Conservation (phyloP, 2,888 invertebrate genomes). For the Pantelozetes paolii region DNA sequence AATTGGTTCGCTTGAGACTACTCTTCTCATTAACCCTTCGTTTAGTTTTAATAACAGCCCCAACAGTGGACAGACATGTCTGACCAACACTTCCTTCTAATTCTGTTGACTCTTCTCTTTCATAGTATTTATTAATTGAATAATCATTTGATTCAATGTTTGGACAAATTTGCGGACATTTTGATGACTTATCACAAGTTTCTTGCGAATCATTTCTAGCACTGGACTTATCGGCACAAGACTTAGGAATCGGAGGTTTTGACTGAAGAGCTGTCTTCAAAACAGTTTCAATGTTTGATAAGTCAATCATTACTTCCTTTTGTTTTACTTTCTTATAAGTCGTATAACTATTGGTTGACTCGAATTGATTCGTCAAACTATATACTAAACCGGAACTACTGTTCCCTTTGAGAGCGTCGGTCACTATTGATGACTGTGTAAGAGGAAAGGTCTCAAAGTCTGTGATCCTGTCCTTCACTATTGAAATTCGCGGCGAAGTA, state of each 20-base stretch:
- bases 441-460: slow-evolving; percentile 23
- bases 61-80: slow-evolving; percentile 49
- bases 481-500: not conserved
- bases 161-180: not conserved
- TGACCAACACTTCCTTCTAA: not conserved
- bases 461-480: slow-evolving; percentile 13
- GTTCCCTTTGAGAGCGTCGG: slow-evolving; percentile 38
- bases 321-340: not conserved
- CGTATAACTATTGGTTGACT: slow-evolving; percentile 50
- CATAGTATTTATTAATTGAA: slow-evolving; percentile 27
- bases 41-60: slow-evolving; percentile 61
- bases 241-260: slow-evolving; percentile 50
- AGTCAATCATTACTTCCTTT: slow-evolving; percentile 38
- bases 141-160: not conserved
- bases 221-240: slow-evolving; percentile 54
- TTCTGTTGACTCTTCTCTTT: not conserved
- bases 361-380: slow-evolving; percentile 60
- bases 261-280: slow-evolving; percentile 46
- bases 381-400: slow-evolving; percentile 55
- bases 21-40: slow-evolving; percentile 63
- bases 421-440: slow-evolving; percentile 13
- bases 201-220: slow-evolving; percentile 47
- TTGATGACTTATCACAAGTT: slow-evolving; percentile 23
- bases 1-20: slow-evolving; percentile 46
- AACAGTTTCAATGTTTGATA: slow-evolving; percentile 32